A percentile compares a stretch with the other conserved stretches of the same genome.
Evolutionary conservation across 2,797 vertebrate genomes (phyloP).

Genomic region (Alectoris magna): DNA sequence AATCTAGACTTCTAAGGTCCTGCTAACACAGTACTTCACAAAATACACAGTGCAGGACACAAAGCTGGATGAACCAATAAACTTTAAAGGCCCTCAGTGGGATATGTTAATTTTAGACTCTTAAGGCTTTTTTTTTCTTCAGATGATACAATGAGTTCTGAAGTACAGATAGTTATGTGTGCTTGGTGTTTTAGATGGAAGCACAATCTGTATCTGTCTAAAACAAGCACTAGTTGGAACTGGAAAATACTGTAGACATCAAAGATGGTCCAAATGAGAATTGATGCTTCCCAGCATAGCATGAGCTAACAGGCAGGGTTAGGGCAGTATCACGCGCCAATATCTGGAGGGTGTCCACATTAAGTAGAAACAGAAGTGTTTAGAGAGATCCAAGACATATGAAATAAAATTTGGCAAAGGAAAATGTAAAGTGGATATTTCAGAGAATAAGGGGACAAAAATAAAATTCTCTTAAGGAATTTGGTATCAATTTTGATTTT

Average conservation of each 20-base stretch:
- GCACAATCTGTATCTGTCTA: neutral
- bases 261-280: conserved; percentile 14
- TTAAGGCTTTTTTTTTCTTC: conserved; percentile 51
- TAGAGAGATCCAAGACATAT: neutral
- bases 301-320: neutral
- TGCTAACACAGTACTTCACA: conserved; percentile 25
- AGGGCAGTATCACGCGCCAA: neutral
- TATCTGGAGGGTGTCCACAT: neutral
- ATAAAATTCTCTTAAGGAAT: neutral
- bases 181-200: conserved; percentile 26
- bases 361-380: neutral
- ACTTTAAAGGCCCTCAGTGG: conserved; percentile 44
- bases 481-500: neutral
- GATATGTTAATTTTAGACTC: conserved; percentile 41
- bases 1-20: neutral
- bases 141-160: neutral
- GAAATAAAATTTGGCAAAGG: conserved; percentile 7
- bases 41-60: conserved; percentile 13
- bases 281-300: neutral
- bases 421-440: neutral
- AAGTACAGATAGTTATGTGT: neutral
- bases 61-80: conserved; percentile 49
- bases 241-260: conserved; percentile 5
- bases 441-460: neutral
- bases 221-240: neutral